A percentile compares a stretch with the other conserved stretches of the same genome.
These are phyloP conservation scores for Athrips mouffetella DNA, from an alignment of 2,888 invertebrate species.

Conservation along the genomic window DNA sequence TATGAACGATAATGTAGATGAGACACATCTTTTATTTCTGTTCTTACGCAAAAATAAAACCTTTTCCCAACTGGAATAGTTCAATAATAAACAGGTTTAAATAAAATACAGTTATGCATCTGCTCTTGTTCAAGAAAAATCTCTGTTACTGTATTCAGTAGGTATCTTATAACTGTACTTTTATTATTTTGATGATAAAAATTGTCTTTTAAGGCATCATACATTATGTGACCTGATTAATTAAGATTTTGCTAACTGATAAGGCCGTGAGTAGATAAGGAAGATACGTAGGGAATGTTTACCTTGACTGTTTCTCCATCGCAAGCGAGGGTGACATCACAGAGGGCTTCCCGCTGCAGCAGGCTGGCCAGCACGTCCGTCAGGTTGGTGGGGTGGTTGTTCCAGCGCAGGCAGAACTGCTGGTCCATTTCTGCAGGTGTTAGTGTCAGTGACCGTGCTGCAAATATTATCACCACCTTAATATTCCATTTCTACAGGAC, in stretches of 20 bases:
- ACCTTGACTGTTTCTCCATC: constrained; percentile 92
- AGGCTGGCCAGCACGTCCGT: constrained; percentile 93
- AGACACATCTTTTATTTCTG: too few relatives aligned
- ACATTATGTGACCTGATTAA: constrained; percentile 1
- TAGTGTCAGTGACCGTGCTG: constrained; percentile 78
- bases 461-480: constrained; percentile 33
- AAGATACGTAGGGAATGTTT: constrained; percentile 24
- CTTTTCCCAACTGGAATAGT: constrained; percentile 1
- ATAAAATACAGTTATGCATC: constrained; percentile 3
- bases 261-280: not conserved
- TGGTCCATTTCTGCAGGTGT: constrained; percentile 82
- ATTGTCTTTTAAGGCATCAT: not conserved
- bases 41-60: not conserved
- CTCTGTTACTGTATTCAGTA: constrained; percentile 3
- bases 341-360: constrained; percentile 91
- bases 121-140: constrained; percentile 5
- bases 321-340: constrained; percentile 95
- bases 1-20: too few relatives aligned
- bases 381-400: constrained; percentile 94
- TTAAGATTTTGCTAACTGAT: constrained; percentile 9
- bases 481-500: not conserved
- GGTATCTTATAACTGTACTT: not conserved
- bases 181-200: constrained; percentile 9
- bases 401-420: constrained; percentile 96
- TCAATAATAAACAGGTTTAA: constrained; percentile 6